Evolutionary conservation across 2,113 vertebrate species (phyloP), one percentile per base, ranked within the genome.

Genomic region (Sceloporus undulatus): DNA sequence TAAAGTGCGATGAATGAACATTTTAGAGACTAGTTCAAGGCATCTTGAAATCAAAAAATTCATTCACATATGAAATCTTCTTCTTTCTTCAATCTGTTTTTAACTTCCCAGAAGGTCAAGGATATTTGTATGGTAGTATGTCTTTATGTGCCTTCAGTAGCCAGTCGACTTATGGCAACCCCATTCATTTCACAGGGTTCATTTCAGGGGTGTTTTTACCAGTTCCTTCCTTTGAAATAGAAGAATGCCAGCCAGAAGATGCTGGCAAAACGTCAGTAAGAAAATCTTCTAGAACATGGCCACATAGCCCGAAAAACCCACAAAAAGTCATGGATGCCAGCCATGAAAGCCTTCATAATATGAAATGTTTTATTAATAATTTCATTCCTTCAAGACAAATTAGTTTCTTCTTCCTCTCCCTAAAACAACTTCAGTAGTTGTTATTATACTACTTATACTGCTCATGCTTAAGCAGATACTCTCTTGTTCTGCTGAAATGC

Each of bases 81-180:
- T 77, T 66, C 59, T 78, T 78, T 85, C 74, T 66, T 23, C 56
- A 73, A 78, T 86, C 27, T 48, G 59, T 77, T 48, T 65, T 86
- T 78, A 78, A 85, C 16, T 52, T 86, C 38, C 75, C 34, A 68
- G 29, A 68, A 78, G 74, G 40, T 16, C 48, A 85, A 48, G 23
- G 4, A 13, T 66, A 8, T 76, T 42, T 74, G 29, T 48, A 27
- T 7, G 48, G 5, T 48, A 48, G 48, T 48, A 7, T 48, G 48
- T 48, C 48, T 48, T 48, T 48, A 48, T 48, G 48, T 48, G 48
- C 48, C 48, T 48, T 48, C 48, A 48, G 48, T 48, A 48, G 48
- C 48, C 48, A 48, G 48, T 48, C 48, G 4, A 48, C 48, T 48
- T 48, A 48, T 48, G 48, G 7, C 48, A 48, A 48, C 48, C 48